Base-by-base conservation (phyloP, 2,113 vertebrate genomes). In the Hippopotamus amphibius region DNA sequence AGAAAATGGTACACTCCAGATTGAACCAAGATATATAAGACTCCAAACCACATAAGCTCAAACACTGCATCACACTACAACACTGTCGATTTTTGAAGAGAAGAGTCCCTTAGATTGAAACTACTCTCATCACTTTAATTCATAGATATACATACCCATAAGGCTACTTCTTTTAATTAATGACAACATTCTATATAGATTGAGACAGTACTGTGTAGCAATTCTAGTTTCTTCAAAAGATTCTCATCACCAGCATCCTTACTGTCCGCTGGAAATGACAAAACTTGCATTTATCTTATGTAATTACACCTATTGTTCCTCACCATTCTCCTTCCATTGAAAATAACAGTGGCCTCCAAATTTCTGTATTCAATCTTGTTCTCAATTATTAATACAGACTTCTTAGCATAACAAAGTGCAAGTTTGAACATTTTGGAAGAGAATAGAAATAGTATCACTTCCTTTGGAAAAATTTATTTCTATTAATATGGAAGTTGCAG, bases 31-130 rank as follows among this genome's bases (percentile, higher is more conserved):
- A 26, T 53, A 7, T 33, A 43, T 55, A 11, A 28, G 6, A 74
- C 77, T 90, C 3, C 7, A 89, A 61, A 84, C 1, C 0, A 1
- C 66, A 82, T 16, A 53, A 37, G 4, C 0, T 90, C 50, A 82
- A 1, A 1, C 3, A 28, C 3, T 55, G 4, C 9, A 1, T 22
- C 17, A 55, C 10, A 90, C 7, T n/a, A 53, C 1, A 6, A 33
- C 4, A 37, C 13, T 19, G 5, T 72, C 46, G 50, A 7, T 59
- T 68, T 90, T 50, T 77, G 26, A 80, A 57, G 1, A 65, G 1
- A 46, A 79, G 13, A 26, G 19, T 63, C 7, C 7, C 48, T 66
- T n/a, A 43, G 19, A 3, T 53, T 50, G 12, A 86, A 53, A 50
- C 24, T 16, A n/a, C 33, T 68, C 19, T 65, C 13, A 30, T 30